Base-by-base conservation (phyloP, 2,888 invertebrate species). In the Drosophila anomalata region DNA sequence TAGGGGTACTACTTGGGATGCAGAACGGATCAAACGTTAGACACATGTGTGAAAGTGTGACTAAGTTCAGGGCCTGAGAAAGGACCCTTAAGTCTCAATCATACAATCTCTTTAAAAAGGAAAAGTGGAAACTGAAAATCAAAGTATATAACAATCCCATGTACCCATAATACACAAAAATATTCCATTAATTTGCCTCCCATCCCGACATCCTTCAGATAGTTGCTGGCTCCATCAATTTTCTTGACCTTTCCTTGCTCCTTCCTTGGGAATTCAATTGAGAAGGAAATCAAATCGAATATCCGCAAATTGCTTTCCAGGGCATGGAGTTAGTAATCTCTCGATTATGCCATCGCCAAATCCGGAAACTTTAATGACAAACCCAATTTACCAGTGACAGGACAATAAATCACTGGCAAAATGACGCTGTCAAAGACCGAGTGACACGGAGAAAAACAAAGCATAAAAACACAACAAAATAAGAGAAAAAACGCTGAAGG, bases 361-460 rank as follows among this genome's bases (percentile, higher is more conserved):
- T 75, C 74, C 75, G 69, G 74, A 71, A 72, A 57, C 72, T 82
- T 77, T 84, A 87, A 84, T 82, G 82, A 75, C 75, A 81, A 81
- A 78, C 73, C 85, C 85, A 84, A 84, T 84, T 84, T 87, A 63
- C 58, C 53, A 55, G 50, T 55, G 54, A 57, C 67, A 60, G 59
- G 52, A 73, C 76, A 79, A 88, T 87, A 88, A 87, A 87, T 87
- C 87, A 88, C 83, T 71, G 76, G 62, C 70, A 61, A 84, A 79
- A 77, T 81, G 79, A 83, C 79, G 76, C 76, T 83, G 81, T 79
- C 87, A 85, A 87, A 80, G 71, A 59, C 63, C 70, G 58, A 78
- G 58, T 73, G 80, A 78, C 79, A 75, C 33, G 57, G n/a, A 29
- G 36, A 46, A 62, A 55, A 48, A 54, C 36, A 60, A 17, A 42